Conservation (phyloP, 2,113 vertebrate genomes). For the Oriolus oriolus region DNA sequence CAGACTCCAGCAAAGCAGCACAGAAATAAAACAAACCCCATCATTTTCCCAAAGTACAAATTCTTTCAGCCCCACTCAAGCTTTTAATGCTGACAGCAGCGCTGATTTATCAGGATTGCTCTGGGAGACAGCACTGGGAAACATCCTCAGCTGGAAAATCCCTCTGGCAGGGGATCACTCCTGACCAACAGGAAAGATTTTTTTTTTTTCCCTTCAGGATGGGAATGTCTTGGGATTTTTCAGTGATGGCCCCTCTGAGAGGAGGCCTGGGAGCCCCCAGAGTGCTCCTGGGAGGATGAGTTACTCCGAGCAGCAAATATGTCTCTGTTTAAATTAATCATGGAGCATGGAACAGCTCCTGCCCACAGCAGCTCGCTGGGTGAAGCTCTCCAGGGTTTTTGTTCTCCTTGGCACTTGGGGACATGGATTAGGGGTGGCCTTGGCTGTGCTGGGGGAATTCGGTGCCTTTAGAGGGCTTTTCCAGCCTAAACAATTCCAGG, state of each 20-base stretch:
- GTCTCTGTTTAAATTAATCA: not conserved
- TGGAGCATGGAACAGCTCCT: not conserved
- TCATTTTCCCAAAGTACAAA: conserved; percentile 1
- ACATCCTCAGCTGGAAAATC: conserved; percentile 47
- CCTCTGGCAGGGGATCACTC: conserved; percentile 38
- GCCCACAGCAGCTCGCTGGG: not conserved
- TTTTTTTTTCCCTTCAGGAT: conserved; percentile 50
- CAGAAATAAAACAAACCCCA: not conserved
- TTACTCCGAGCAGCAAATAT: not conserved
- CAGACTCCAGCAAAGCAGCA: not conserved
- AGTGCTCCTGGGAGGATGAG: not conserved
- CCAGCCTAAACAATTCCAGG: not conserved
- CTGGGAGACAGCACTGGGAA: conserved; percentile 1
- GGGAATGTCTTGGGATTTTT: conserved; percentile 36
- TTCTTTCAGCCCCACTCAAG: conserved; percentile 28
- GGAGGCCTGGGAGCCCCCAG: not conserved
- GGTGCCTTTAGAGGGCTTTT: not conserved
- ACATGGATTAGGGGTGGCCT: not conserved
- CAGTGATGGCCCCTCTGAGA: conserved; percentile 12
- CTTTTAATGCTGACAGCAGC: conserved; percentile 23
- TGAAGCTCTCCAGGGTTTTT: not conserved
- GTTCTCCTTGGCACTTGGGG: too few species aligned
- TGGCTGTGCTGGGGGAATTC: not conserved
- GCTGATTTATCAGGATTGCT: conserved; percentile 54
- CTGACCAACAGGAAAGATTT: conserved; percentile 32